phyloP scores from a whole-genome alignment of 2,113 vertebrate species.

The Vidua chalybeata region DNA sequence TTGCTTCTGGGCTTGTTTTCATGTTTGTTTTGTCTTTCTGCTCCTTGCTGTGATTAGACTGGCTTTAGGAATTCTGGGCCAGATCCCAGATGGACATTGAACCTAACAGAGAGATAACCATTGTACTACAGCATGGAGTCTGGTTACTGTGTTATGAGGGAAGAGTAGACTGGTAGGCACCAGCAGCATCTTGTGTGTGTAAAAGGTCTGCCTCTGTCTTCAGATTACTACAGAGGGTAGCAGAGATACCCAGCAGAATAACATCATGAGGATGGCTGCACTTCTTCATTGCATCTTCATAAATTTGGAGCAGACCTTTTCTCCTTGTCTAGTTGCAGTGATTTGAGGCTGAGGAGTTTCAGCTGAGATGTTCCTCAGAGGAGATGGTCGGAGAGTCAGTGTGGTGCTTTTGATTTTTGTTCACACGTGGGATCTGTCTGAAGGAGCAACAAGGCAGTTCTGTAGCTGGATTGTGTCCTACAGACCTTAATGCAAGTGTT shows the following conservation, averaged over 20 bases:
- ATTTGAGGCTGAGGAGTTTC: not conserved
- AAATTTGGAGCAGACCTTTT: not conserved
- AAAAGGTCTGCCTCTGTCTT: not conserved
- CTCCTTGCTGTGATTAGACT: not conserved
- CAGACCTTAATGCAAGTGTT: not conserved
- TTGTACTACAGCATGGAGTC: not conserved
- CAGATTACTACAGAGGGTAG: not conserved
- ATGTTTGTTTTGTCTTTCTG: constrained; percentile 17
- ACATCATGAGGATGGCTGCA: not conserved
- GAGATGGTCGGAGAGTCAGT: not conserved
- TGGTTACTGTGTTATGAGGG: not conserved
- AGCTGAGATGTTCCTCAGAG: not conserved
- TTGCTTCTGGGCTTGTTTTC: not conserved
- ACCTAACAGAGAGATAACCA: not conserved
- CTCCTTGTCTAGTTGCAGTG: not conserved
- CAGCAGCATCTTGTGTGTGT: not conserved
- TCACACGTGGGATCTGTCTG: not conserved
- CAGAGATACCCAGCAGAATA: not conserved
- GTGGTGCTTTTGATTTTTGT: not conserved
- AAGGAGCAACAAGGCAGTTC: not conserved
- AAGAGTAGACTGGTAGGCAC: not conserved
- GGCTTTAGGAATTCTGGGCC: not conserved
- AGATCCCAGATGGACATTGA: not conserved
- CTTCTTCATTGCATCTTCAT: not conserved
- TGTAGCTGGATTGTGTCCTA: not conserved